A percentile compares a stretch with the other conserved stretches of the same genome.
phyloP scores from a whole-genome alignment of 2,888 invertebrate species.

The Podabrus alpinus region DNA sequence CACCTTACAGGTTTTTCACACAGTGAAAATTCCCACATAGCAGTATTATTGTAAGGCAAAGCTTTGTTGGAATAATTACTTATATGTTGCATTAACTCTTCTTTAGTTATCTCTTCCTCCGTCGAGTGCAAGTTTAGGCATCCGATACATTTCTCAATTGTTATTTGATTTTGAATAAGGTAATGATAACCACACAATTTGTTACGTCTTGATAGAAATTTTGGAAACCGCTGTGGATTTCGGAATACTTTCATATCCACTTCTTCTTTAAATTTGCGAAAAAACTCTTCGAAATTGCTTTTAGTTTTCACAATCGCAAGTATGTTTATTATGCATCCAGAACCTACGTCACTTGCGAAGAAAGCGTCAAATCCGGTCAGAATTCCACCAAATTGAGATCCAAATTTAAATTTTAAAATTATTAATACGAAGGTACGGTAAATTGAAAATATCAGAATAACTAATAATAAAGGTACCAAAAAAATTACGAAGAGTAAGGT shows the following conservation, averaged over 20 bases:
- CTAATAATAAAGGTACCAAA: not conserved
- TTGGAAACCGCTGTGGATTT: not conserved
- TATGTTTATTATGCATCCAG: constrained; percentile 58
- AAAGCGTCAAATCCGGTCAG: constrained; percentile 60
- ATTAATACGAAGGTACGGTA: constrained; percentile 32
- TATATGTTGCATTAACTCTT: not conserved
- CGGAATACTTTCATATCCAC: not conserved
- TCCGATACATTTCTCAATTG: constrained; percentile 31
- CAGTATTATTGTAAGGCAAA: constrained; percentile 56
- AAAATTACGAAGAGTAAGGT: not conserved
- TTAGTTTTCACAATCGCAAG: constrained; percentile 53
- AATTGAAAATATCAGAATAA: not conserved
- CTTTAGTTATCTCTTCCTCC: not conserved
- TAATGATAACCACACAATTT: constrained; percentile 58
- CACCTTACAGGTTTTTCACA: constrained; percentile 40
- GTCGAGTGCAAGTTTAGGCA: not conserved
- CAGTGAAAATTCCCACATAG: constrained; percentile 60
- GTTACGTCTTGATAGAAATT: constrained; percentile 8
- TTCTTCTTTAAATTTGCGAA: not conserved
- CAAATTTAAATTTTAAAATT: constrained; percentile 38
- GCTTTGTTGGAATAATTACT: constrained; percentile 44
- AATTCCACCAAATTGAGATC: constrained; percentile 55
- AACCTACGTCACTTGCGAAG: constrained; percentile 59
- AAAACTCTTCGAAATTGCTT: not conserved
- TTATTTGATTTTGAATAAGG: constrained; percentile 54